Evolutionary conservation across 2,888 invertebrate genomes (phyloP), one percentile per base, ranked within the genome.

Genomic region (Coremacera marginata): DNA sequence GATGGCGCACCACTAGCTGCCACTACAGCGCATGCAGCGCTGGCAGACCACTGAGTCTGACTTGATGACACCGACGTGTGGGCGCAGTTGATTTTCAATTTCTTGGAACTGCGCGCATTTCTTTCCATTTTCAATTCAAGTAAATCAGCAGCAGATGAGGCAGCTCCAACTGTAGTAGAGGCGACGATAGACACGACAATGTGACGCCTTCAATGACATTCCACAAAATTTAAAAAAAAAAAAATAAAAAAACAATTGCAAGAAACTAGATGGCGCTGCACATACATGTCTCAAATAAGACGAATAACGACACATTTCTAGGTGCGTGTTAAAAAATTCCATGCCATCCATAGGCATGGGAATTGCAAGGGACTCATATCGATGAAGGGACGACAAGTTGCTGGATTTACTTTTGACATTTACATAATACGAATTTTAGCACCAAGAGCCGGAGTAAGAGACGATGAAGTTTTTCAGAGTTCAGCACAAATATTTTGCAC

Each of bases 171-270:
- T 25, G 4, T 0, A 25, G 25, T 52, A 70, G 22, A 71, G 76
- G 55, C 71, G 71, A 65, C 71, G 71, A 71, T 37, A 71, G 52
- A 76, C 65, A 76, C 76, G 71, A 55, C 71, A 71, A 71, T 71
- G 65, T 76, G 71, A 65, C 76, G 76, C 76, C 76, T 71, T 76
- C 27, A 55, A 71, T 34, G 65, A 71, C 55, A 76, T 76, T 65
- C 27, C 5, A n/a, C 8, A 34, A 52, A 37, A 31, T 31, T 4
- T 2, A 44, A 70, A 70, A 37, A 9, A 57, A 60, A 60, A 7
- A 44, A 71, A 34, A n/a, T 19, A 60, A 25, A 60, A n/a, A 31
- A 31, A n/a, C 1, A 60, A 60, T 8, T 34, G 34, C 31, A 63
- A 27, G 14, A 14, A 49, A 51, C 49, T 55, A 55, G 70, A 55